Evolutionary conservation across 2,888 invertebrate genomes (phyloP).

Genomic region (Rhopalosiphum nymphaeae): DNA sequence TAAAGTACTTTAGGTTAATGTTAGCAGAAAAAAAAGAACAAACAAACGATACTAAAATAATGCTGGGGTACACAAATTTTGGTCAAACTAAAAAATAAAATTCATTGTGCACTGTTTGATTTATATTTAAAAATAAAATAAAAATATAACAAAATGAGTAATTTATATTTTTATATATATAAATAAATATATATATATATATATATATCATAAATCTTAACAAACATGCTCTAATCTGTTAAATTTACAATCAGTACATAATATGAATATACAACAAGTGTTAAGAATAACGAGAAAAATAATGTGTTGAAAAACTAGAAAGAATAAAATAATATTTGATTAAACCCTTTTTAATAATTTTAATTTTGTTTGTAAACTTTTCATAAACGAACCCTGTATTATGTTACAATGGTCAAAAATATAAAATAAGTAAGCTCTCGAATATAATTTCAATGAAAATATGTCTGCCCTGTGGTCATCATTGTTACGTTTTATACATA

Average conservation of each 20-base stretch:
- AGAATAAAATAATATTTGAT: conserved; percentile 53
- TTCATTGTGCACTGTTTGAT: conserved; percentile 37
- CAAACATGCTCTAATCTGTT: conserved; percentile 54
- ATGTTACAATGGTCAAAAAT: conserved; percentile 64
- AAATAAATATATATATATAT: conserved; percentile 36
- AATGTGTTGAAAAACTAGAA: conserved; percentile 46
- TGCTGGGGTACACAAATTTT: conserved; percentile 14
- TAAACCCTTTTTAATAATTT: conserved; percentile 47
- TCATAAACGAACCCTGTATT: conserved; percentile 63
- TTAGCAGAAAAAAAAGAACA: conserved; percentile 30
- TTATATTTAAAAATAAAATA: conserved; percentile 47
- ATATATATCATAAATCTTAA: conserved; percentile 45
- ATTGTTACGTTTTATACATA: conserved; percentile 32
- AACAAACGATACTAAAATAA: conserved; percentile 37
- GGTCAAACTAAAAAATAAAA: conserved; percentile 46
- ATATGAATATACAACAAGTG: conserved; percentile 52
- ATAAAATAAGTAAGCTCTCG: conserved; percentile 60
- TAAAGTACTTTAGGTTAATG: conserved; percentile 40
- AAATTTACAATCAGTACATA: conserved; percentile 61
- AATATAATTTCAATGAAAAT: conserved; percentile 60
- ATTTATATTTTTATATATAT: conserved; percentile 23
- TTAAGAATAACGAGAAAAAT: conserved; percentile 52
- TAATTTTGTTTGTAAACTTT: conserved; percentile 52
- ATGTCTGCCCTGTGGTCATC: conserved; percentile 55
- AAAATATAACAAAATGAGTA: conserved; percentile 51